A percentile compares a stretch with the other conserved stretches of the same genome.
These are phyloP conservation scores for Papilio dardanus DNA, from an alignment of 1,140 invertebrate genomes.

Conservation along the genomic window DNA sequence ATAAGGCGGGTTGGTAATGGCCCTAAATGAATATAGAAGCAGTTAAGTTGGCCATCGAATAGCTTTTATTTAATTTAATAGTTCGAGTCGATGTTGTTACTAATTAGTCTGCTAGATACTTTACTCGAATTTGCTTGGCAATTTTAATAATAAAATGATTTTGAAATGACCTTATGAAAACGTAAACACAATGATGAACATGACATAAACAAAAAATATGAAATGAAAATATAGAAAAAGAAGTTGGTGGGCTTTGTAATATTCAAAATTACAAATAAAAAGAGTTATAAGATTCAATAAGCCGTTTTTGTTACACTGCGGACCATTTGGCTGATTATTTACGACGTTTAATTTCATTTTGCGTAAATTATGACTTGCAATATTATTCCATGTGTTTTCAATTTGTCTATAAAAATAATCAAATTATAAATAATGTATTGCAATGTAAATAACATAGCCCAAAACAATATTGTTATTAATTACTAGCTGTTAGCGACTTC, in stretches of 20 bases:
- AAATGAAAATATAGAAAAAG: background rate
- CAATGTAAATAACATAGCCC: background rate
- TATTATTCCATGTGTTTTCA: slow-evolving; percentile 17
- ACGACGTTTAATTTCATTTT: slow-evolving; percentile 19
- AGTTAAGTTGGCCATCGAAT: background rate
- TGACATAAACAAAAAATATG: background rate
- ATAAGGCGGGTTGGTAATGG: background rate
- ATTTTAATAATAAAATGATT: background rate
- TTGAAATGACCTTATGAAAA: too few relatives aligned
- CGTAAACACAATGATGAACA: background rate
- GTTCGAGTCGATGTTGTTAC: background rate
- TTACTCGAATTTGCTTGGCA: background rate
- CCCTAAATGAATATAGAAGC: background rate
- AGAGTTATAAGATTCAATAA: slow-evolving; percentile 15
- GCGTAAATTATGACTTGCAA: slow-evolving; percentile 13
- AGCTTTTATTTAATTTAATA: slow-evolving; percentile 10
- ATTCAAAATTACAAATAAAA: background rate
- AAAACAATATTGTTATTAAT: too few relatives aligned
- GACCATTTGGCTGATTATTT: slow-evolving; percentile 12
- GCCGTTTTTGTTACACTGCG: background rate
- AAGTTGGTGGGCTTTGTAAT: background rate
- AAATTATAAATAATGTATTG: background rate
- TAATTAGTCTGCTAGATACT: background rate
- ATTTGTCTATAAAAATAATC: background rate
- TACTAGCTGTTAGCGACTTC: too few relatives aligned